Percentiles rank a stretch among this genome's conserved stretches.
These are phyloP conservation scores for Carcharodon carcharias DNA, from an alignment of 2,797 vertebrate genomes.

Conservation along the genomic window DNA sequence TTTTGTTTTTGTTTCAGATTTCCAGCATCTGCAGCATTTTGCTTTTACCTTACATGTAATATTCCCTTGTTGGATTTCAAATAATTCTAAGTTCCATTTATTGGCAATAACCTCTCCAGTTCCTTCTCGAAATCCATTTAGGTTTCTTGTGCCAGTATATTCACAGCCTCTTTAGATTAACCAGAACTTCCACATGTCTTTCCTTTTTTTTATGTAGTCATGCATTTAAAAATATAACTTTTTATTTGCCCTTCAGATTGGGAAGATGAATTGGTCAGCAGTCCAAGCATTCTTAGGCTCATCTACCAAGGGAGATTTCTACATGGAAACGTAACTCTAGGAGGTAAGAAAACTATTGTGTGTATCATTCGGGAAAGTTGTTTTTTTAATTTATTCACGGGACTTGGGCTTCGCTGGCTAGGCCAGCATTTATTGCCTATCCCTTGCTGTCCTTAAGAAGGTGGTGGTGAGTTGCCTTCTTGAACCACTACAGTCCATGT, in stretches of 20 bases:
- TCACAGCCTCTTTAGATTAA: background rate
- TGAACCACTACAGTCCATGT: no score
- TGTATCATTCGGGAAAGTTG: background rate
- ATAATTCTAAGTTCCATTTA: background rate
- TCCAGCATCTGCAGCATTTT: no score
- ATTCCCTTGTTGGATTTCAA: background rate
- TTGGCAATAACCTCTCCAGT: background rate
- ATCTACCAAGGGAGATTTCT: conserved; percentile 98
- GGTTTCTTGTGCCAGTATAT: background rate
- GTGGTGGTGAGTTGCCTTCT: no score
- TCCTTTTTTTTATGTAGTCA: background rate
- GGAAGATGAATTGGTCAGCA: conserved; percentile 96
- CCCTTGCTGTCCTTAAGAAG: no score
- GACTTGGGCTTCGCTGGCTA: no score
- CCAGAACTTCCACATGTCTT: background rate
- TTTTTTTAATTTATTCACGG: no score
- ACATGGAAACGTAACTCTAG: conserved; percentile 95
- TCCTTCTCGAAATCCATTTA: background rate
- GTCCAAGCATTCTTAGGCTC: conserved; percentile 91
- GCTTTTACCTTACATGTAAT: background rate
- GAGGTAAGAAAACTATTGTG: conserved; percentile 67
- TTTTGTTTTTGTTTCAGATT: no score
- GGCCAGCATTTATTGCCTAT: no score
- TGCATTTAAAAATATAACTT: background rate
- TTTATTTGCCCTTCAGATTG: conserved; percentile 68